Conservation (phyloP, 1,140 invertebrate species). For the Monomorium pharaonis region DNA sequence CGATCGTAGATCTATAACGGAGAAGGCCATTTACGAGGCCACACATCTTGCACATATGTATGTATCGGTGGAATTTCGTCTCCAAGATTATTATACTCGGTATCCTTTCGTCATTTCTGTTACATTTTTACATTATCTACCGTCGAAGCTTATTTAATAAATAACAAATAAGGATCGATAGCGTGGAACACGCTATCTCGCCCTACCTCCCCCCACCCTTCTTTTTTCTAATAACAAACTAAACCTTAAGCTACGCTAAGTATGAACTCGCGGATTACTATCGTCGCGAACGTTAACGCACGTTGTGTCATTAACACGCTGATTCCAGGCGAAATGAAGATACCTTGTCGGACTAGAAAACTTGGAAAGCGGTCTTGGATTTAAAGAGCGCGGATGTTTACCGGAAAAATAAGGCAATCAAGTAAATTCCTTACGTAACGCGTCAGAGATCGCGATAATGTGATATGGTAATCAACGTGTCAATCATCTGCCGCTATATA, state of each 20-base stretch:
- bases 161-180: slow-evolving; percentile 42
- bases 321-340: not conserved
- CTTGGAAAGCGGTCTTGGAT: not conserved
- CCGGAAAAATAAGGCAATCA: not conserved
- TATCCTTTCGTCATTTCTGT: not conserved
- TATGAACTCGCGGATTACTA: slow-evolving; percentile 20
- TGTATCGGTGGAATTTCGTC: slow-evolving; percentile 1
- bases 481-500: slow-evolving; percentile 11
- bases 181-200: slow-evolving; percentile 18
- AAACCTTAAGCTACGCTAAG: slow-evolving; percentile 52
- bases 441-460: not conserved
- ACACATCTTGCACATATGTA: not conserved
- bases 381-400: not conserved
- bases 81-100: not conserved
- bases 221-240: slow-evolving; percentile 10
- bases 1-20: not conserved
- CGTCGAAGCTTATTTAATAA: slow-evolving; percentile 34
- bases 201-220: not conserved
- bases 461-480: slow-evolving; percentile 28
- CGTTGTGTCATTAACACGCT: slow-evolving; percentile 37
- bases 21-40: slow-evolving; percentile 9
- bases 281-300: slow-evolving; percentile 26
- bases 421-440: not conserved
- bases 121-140: slow-evolving; percentile 36
- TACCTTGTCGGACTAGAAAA: slow-evolving; percentile 6